Base-by-base conservation (phyloP, 2,888 invertebrate species). In the Netelia virgata region DNA sequence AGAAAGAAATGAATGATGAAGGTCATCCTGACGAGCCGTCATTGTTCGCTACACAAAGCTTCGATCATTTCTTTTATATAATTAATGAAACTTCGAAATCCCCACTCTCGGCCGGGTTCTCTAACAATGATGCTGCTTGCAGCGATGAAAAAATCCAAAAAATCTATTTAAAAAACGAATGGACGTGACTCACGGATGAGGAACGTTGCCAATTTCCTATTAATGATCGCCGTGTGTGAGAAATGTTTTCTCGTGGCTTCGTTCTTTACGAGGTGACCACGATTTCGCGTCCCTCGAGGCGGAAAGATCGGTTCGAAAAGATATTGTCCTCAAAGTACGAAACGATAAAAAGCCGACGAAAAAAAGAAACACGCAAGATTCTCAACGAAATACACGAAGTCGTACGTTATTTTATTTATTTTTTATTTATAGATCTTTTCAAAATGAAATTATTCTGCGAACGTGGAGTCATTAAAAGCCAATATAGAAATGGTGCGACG, bases 391-490 rank as follows among this genome's bases (percentile, higher is more conserved):
- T 36, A 57, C 28, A 41, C 20, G 2, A 16, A 28, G 53, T 53
- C 76, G 59, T 77, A 68, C 61, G 59, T 82, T 72, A 77, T 16
- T 5, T 77, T 8, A 18, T 64, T 36, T 36, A 41, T 79, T 79
- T 79, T 66, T 79, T 73, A 72, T 68, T 14, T n/a, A 41, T 36
- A 47, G 41, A 10, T 43, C 20, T 68, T 77, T 53, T 16, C 41
- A 14, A 66, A 50, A 72, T 66, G 61, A 72, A 77, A 77, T 73
- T 43, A 53, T 82, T 77, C 77, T 50, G 64, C 61, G 82, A 82
- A 82, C 14, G 66, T 6, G 18, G 55, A 82, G 53, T 72, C 77
- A 82, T 82, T 82, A 73, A 82, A 77, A 72, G 57, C 20, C 36
- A 43, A 77, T 59, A 28, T n/a, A 61, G 14, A n/a, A 47, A 9